Conservation (phyloP, 2,113 vertebrate species). For the Miniopterus natalensis region DNA sequence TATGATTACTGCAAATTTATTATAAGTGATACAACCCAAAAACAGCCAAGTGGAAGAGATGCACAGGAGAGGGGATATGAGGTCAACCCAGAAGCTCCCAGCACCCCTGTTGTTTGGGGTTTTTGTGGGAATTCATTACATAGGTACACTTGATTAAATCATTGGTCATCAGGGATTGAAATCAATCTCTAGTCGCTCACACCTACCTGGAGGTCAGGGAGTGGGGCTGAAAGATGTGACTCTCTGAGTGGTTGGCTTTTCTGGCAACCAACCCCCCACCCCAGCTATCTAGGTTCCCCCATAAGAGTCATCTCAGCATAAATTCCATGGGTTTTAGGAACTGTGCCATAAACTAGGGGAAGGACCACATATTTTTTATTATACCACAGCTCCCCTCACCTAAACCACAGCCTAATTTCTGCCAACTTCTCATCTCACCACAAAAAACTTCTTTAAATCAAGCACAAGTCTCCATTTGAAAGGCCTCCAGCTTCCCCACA, state of each 20-base stretch:
- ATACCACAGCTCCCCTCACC: not conserved
- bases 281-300: not conserved
- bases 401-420: not conserved
- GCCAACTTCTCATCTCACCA: not conserved
- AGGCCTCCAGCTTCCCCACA: conserved; percentile 24
- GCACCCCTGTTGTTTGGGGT: not conserved
- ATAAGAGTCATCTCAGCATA: not conserved
- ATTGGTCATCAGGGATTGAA: not conserved
- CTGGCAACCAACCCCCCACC: not conserved
- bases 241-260: not conserved
- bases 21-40: not conserved
- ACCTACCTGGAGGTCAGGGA: not conserved
- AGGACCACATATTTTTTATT: not conserved
- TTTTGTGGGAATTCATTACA: not conserved
- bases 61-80: fast-evolving
- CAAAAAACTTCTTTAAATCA: not conserved
- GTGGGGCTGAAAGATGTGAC: not conserved
- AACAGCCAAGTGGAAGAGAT: not conserved
- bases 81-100: not conserved
- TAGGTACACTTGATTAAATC: not conserved
- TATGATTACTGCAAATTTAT: not conserved
- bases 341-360: conserved; percentile 4
- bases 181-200: not conserved
- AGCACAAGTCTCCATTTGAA: not conserved
- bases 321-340: conserved; percentile 1